A percentile compares a stretch with the other conserved stretches of the same genome.
phyloP scores from a whole-genome alignment of 30 jellyfish, hydroid and myxozoan genomes.

The Turritopsis dohrnii region DNA sequence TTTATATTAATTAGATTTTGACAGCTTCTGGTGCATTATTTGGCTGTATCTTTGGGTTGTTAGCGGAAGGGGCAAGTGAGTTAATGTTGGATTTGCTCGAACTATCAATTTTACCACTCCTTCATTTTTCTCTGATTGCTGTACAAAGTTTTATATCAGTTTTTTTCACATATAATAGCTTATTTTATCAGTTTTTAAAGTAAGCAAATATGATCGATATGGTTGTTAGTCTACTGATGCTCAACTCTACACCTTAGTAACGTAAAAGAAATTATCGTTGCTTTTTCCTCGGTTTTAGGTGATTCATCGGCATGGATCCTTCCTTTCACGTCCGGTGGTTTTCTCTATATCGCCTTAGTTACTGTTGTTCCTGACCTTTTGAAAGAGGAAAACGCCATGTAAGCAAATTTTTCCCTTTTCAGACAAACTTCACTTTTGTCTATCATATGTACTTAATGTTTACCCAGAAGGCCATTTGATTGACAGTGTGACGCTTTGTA shows the following conservation, averaged over 20 bases:
- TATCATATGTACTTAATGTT: neutral
- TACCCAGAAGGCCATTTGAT: too few species aligned
- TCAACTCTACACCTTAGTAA: too few species aligned
- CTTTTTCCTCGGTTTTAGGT: constrained; percentile 31
- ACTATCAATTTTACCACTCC: too few species aligned
- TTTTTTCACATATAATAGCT: too few species aligned
- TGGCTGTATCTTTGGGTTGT: constrained; percentile 80
- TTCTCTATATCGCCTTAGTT: constrained; percentile 93
- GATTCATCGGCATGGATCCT: constrained; percentile 97
- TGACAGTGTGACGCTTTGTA: too few species aligned
- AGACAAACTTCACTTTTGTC: neutral
- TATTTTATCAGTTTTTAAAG: too few species aligned
- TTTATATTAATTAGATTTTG: constrained; percentile 38
- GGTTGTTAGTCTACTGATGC: too few species aligned
- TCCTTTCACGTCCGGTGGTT: constrained; percentile 97
- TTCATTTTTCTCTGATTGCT: too few species aligned
- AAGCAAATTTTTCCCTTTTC: constrained; percentile 6
- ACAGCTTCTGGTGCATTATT: constrained; percentile 91
- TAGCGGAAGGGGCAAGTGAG: constrained; percentile 94
- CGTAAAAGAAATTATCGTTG: too few species aligned
- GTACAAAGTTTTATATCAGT: too few species aligned
- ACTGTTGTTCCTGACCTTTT: constrained; percentile 92
- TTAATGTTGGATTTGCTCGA: neutral
- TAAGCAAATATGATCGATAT: too few species aligned
- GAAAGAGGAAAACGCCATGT: constrained; percentile 70